Conservation (phyloP, 2,888 invertebrate species). For the Stramonita haemastoma region DNA sequence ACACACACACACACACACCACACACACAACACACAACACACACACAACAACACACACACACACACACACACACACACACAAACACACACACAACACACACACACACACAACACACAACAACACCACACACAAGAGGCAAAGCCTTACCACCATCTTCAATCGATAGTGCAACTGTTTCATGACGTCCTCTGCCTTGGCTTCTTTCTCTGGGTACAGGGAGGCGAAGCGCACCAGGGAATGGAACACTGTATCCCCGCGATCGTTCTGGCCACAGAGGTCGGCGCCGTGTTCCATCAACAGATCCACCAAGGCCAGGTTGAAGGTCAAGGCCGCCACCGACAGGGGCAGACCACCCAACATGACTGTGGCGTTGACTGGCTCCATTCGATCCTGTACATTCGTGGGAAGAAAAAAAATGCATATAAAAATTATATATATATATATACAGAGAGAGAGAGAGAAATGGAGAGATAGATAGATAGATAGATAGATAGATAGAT, state of each 20-base stretch:
- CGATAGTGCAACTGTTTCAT: constrained; percentile 9
- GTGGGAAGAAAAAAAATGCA: not conserved
- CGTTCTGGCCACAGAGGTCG: constrained; percentile 46
- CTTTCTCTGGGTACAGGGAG: constrained; percentile 55
- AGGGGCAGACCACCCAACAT: constrained; percentile 61
- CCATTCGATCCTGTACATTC: constrained; percentile 47
- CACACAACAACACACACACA: no score
- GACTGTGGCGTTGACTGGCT: constrained; percentile 56
- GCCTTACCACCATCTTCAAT: not conserved
- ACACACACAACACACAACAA: no score
- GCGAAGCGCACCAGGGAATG: constrained; percentile 57
- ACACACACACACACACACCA: no score
- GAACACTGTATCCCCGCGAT: constrained; percentile 57
- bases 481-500: no score
- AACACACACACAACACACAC: no score
- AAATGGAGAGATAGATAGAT: no score
- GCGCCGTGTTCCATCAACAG: constrained; percentile 51
- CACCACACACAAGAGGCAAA: not conserved
- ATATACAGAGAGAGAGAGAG: no score
- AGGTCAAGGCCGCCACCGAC: constrained; percentile 56
- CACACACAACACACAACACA: no score
- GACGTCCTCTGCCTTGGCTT: constrained; percentile 33
- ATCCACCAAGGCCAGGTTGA: constrained; percentile 53
- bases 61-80: constrained; percentile 5
- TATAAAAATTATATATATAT: no score